These are phyloP conservation scores for Phasia obesa DNA, from an alignment of 2,888 invertebrate species.

Conservation along the genomic window DNA sequence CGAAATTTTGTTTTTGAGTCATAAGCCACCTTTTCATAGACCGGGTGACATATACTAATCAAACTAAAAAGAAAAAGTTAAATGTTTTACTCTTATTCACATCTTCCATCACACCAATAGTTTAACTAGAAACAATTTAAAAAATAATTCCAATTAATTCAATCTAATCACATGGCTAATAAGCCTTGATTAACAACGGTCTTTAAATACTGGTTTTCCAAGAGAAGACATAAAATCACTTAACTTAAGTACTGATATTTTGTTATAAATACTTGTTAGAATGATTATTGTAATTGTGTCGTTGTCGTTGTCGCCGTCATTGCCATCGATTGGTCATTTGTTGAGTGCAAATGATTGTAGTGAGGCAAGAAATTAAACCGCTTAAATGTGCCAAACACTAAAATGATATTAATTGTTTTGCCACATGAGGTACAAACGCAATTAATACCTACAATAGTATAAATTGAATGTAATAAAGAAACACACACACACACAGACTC, in stretches of 20 bases:
- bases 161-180: background rate
- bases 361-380: constrained; percentile 51
- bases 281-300: constrained; percentile 1
- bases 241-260: background rate
- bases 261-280: constrained; percentile 7
- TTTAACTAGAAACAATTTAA: background rate
- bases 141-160: background rate
- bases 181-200: constrained; percentile 1
- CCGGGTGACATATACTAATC: no score
- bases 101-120: no score
- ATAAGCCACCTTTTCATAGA: no score
- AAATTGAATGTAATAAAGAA: constrained; percentile 9
- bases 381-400: constrained; percentile 43
- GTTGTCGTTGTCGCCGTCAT: background rate
- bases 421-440: constrained; percentile 29
- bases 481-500: background rate
- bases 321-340: constrained; percentile 35
- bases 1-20: no score
- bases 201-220: constrained; percentile 1
- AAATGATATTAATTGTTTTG: constrained; percentile 51
- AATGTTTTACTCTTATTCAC: no score
- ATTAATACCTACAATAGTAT: constrained; percentile 21
- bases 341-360: constrained; percentile 58
- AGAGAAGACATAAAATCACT: constrained; percentile 28
- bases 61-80: no score